Conservation (phyloP, 2,113 vertebrate species). For the Heliornis fulica region DNA sequence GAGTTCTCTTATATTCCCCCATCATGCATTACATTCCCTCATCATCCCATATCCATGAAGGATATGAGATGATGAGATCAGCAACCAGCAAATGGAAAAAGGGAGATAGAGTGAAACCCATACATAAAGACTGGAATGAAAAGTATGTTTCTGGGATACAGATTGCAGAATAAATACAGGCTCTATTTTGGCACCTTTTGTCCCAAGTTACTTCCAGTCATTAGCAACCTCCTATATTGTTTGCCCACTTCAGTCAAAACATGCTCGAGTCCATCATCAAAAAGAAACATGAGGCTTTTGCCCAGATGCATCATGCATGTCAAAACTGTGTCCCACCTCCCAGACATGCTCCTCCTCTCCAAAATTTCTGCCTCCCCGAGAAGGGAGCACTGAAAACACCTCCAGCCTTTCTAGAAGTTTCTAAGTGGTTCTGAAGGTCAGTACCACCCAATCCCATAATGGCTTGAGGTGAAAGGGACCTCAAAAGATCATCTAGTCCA, state of each 20-base stretch:
- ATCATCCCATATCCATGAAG: no score
- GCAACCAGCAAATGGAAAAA: neutral
- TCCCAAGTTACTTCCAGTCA: neutral
- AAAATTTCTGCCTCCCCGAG: neutral
- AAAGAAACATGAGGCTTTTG: neutral
- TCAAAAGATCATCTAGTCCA: no score
- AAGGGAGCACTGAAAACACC: neutral
- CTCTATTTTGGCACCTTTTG: neutral
- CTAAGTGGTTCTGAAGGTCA: neutral
- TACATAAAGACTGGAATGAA: accelerated
- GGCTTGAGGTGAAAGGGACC: no score
- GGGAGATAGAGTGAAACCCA: neutral
- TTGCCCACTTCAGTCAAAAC: neutral
- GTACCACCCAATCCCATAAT: neutral
- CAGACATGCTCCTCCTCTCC: neutral
- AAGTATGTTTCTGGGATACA: neutral
- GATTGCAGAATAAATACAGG: neutral
- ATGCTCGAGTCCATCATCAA: accelerated
- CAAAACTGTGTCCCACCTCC: neutral
- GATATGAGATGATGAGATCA: no score
- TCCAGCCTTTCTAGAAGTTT: neutral
- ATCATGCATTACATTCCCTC: no score
- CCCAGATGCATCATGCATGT: neutral
- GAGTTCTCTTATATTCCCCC: neutral
- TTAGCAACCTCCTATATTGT: neutral